Conservation (phyloP, 2,888 invertebrate species). For the Megastigmus dorsalis region DNA sequence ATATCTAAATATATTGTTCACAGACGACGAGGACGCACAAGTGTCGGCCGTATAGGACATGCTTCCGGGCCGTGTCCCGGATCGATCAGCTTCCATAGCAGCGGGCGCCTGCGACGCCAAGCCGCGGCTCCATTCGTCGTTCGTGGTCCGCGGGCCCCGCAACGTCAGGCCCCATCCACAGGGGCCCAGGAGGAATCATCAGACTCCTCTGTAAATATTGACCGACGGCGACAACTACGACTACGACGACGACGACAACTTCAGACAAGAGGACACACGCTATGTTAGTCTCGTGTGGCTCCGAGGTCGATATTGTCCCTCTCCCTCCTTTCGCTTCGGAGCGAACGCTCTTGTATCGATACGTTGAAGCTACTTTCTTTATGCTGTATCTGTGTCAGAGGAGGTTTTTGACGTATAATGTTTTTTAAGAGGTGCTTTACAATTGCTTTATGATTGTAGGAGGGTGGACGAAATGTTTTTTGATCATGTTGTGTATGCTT, state of each 20-base stretch:
- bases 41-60: slow-evolving; percentile 78
- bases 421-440: too few species aligned
- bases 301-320: too few species aligned
- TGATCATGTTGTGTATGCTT: too few species aligned
- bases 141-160: slow-evolving; percentile 48
- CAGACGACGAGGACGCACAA: slow-evolving; percentile 82
- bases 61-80: slow-evolving; percentile 52
- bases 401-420: too few species aligned
- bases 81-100: slow-evolving; percentile 46
- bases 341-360: too few species aligned
- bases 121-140: slow-evolving; percentile 51
- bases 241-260: not conserved
- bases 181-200: slow-evolving; percentile 19
- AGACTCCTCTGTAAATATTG: slow-evolving; percentile 6
- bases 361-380: too few species aligned
- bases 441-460: too few species aligned
- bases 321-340: too few species aligned
- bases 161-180: slow-evolving; percentile 15
- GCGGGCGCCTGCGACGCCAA: slow-evolving; percentile 11
- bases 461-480: too few species aligned
- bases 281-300: too few species aligned
- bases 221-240: not conserved
- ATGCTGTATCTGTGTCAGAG: too few species aligned
- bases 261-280: too few species aligned
- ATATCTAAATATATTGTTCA: slow-evolving; percentile 64